Base-by-base conservation (phyloP, 2,797 vertebrate species). In the Neosilurus mollespiculum region DNA sequence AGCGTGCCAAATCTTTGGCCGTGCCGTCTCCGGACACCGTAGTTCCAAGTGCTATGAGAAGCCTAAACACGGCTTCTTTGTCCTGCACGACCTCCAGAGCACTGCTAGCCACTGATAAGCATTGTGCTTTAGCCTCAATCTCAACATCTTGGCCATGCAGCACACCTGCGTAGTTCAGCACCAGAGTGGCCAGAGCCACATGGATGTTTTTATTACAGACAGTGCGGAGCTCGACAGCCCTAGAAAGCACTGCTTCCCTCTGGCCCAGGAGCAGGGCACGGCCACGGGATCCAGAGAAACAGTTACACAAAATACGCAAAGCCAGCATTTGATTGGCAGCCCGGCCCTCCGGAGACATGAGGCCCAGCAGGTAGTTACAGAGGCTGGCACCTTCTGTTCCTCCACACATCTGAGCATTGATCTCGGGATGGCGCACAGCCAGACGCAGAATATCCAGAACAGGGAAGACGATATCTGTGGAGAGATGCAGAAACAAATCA, bases 21-120 rank as follows among this genome's bases (percentile, higher is more conserved):
- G 96, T 96, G 90, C 89, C 88, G 91, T 99, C 98, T 67, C 95
- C 95, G 86, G 94, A 95, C 91, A 99, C 95, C 7, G 96, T 95
- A 11, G 98, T 99, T 90, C 98, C 98, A 91, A 99, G 95, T 86
- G 97, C 97, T 89, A 99, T 98, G 86, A 99, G 95, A 82, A 99
- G 93, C 94, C 98, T 94, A 93, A 99, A 99, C 88, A 96, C 88
- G n/a, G 97, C 97, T 95, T 99, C 98, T 89, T 95, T 96, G 92
- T 99, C 98, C 93, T 97, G 95, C 83, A 98, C 95, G 51, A 96
- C 96, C 94, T 99, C 98, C 89, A 99, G 94, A 86, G 96, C 93
- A 84, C 96, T 93, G 89, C 96, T 97, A 90, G 97, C 96, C 86
- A 97, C 96, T 22, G 98, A 98, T 72, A 99, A 94, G 85, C 97